Evolutionary conservation across 2,797 vertebrate genomes (phyloP), one percentile per base, ranked within the genome.

Genomic region (Xiphophorus birchmanni): DNA sequence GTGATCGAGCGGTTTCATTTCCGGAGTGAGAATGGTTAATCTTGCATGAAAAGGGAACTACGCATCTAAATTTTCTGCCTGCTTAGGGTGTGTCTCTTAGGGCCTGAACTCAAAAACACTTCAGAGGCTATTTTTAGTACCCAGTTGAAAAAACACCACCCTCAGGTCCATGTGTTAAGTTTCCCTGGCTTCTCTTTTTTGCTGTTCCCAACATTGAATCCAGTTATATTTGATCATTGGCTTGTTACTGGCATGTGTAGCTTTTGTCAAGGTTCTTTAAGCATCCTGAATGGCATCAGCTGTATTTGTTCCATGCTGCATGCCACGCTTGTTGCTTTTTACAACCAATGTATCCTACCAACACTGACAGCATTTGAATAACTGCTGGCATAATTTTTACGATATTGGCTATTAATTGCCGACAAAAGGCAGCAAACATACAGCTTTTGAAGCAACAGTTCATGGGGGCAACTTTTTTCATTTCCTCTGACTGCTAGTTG

Each of bases 91-190:
- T 94, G 93, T 92, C 94, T 79, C 81, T 50, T 83, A 81, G 87
- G 87, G 90, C 87, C 86, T 83, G 84, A 83, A 81, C 76, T 88
- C 87, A 90, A 93, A 91, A 92, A 90, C 87, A 91, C 89, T 93
- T 90, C 89, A 75, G 86, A 80, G 75, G 15, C 94, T 96, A 96
- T 96, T 95, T 93, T 94, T 95, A 96, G 94, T 84, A 86, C 91
- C 84, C 23, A 37, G 83, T 84, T 74, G 76, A 89, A 85, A 48
- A 89, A 91, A 90, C 85, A 87, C 73, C 74, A 78, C 65, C 75
- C 75, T 88, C 75, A 73, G 82, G 35, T 78, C 58, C 79, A 81
- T 69, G 73, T 82, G 84, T 75, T 73, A 81, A 78, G 81, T 92
- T 94, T 91, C 92, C 87, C 91, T 90, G 79, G 82, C 79, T 78